Percentiles rank a stretch among this genome's conserved stretches.
Evolutionary conservation across 2,797 vertebrate species (phyloP).

Genomic region (Clamator glandarius): DNA sequence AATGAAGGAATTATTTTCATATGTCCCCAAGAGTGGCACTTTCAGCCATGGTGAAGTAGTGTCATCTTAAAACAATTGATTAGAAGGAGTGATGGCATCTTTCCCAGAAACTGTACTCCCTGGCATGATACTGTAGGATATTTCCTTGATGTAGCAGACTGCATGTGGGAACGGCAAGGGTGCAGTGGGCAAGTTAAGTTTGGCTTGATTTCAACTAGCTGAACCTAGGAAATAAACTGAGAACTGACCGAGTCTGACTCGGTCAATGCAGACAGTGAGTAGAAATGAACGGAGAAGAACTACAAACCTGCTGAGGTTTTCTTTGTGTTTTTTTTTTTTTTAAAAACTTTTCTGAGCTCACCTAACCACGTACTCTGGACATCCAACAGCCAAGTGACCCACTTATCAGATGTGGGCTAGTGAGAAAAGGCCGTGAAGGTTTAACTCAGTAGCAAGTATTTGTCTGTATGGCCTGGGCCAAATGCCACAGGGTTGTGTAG

Average conservation of each 20-base stretch:
- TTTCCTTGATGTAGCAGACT: slow-evolving; percentile 26
- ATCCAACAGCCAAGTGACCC: not conserved
- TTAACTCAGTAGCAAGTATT: not conserved
- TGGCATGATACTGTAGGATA: slow-evolving; percentile 46
- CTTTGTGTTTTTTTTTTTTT: not conserved
- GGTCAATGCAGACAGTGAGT: not conserved
- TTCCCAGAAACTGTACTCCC: slow-evolving; percentile 48
- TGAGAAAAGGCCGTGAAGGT: not conserved
- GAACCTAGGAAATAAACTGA: not conserved
- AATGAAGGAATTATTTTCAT: slow-evolving; percentile 62
- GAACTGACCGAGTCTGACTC: not conserved
- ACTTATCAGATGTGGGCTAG: not conserved
- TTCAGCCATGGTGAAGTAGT: slow-evolving; percentile 35
- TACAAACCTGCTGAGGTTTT: not conserved
- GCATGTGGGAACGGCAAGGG: slow-evolving; percentile 15
- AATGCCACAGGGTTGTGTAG: not conserved
- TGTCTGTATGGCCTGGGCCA: not conserved
- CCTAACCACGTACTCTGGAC: not conserved
- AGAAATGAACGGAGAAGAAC: not conserved
- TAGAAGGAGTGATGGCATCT: slow-evolving; percentile 52
- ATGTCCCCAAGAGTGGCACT: slow-evolving; percentile 56
- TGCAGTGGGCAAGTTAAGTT: not conserved
- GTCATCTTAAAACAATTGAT: slow-evolving; percentile 57
- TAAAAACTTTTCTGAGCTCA: not conserved
- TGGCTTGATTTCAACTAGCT: not conserved